Evolutionary conservation across 2,113 vertebrate genomes (phyloP), one percentile per base, ranked within the genome.

Genomic region (Ardeotis arabs): DNA sequence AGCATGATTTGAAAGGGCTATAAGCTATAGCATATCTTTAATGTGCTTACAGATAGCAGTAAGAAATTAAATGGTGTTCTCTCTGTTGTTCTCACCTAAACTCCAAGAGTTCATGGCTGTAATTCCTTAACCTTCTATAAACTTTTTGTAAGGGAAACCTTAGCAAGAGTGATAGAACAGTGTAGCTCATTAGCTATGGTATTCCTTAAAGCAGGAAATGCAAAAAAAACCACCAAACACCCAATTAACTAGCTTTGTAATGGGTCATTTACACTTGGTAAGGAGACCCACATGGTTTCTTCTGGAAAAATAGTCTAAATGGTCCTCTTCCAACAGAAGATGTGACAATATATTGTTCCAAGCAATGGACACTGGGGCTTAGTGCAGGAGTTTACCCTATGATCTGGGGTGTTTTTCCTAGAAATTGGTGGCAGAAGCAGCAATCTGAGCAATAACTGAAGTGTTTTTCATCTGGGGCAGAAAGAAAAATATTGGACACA

Each of bases 311-410:
- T 41, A 13, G 7, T 31, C 37, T 52, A 35, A 55, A 31, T 1
- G 11, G 4, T 12, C 27, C 31, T 35, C 39, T 41, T 18, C 12
- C 33, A 72, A 22, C 17, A 50, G 8, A 47, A 79, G 12, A 23
- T 13, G 7, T 20, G 31, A 87, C 45, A 82, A 25, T 0, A 52
- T 3, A 0, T 1, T 24, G 3, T n/a, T 31, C 37, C 67, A 50
- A 45, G 17, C 7, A 23, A 20, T 1, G 1, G 12, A 16, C 33
- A 11, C 3, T 4, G 4, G 8, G 12, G 5, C 41, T 76, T 22
- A 44, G 27, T 9, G n/a, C 5, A 59, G 20, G 14, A 77, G 16
- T 49, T 60, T 60, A 39, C 6, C 7, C 35, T 20, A 14, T 2
- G 4, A 25, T 29, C 27, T 12, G 47, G 19, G 7, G 7, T 47